Conservation (phyloP, 2,888 invertebrate genomes). For the Plagodis dolabraria region DNA sequence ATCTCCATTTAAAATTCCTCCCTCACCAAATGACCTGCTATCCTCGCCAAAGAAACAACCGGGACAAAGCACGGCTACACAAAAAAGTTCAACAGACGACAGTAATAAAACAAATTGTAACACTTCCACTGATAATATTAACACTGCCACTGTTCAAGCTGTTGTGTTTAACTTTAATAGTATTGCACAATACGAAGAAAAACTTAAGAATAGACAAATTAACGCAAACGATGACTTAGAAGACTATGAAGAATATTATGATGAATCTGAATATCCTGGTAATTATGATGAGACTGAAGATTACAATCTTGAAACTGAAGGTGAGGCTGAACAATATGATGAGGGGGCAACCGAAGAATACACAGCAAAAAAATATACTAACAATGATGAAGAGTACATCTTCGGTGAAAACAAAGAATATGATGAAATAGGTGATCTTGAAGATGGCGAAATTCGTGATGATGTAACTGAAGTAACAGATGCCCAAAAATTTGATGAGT, state of each 20-base stretch:
- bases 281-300: constrained; percentile 36
- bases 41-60: background rate
- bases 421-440: constrained; percentile 2
- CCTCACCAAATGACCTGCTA: background rate
- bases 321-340: background rate
- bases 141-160: constrained; percentile 9
- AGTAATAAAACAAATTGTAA: background rate
- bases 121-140: background rate
- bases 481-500: background rate
- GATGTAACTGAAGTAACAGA: background rate
- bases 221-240: constrained; percentile 19
- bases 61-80: background rate
- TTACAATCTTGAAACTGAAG: constrained; percentile 3
- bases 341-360: background rate
- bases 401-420: background rate
- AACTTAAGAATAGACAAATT: constrained; percentile 9
- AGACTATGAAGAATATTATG: constrained; percentile 37
- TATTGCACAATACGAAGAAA: constrained; percentile 29
- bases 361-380: background rate
- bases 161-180: constrained; percentile 24
- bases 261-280: constrained; percentile 30
- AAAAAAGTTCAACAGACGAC: background rate
- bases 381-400: background rate
- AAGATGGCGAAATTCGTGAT: constrained; percentile 6
- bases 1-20: background rate